These are phyloP conservation scores for Bettongia penicillata DNA, from an alignment of 2,113 vertebrate species.

Conservation along the genomic window DNA sequence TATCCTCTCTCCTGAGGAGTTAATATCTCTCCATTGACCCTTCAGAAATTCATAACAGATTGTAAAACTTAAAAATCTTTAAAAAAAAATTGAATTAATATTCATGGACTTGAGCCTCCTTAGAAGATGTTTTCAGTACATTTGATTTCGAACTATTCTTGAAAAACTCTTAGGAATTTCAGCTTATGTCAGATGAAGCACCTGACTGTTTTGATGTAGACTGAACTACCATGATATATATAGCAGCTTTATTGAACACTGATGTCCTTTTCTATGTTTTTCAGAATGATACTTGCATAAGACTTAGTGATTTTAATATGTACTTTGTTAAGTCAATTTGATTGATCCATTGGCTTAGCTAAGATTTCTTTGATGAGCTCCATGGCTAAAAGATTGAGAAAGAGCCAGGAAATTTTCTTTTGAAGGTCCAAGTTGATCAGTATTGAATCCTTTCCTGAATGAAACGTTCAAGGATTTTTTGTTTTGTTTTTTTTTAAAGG, in stretches of 20 bases:
- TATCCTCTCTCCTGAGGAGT: background rate
- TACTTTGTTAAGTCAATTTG: background rate
- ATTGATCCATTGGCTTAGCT: background rate
- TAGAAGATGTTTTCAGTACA: background rate
- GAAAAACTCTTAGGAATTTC: background rate
- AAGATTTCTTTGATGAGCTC: slow-evolving; percentile 2
- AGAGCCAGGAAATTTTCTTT: slow-evolving; percentile 16
- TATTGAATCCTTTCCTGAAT: slow-evolving; percentile 43
- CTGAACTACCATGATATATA: background rate
- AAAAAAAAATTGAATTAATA: background rate
- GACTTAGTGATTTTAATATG: background rate
- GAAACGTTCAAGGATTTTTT: slow-evolving; percentile 37
- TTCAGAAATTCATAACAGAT: background rate
- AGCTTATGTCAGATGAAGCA: background rate
- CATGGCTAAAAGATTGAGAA: slow-evolving; percentile 47
- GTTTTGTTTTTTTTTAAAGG: slow-evolving; percentile 25
- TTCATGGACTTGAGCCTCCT: background rate
- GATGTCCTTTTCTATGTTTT: background rate
- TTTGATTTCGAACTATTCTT: background rate
- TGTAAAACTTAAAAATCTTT: background rate
- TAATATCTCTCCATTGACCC: background rate
- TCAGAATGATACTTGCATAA: slow-evolving; percentile 27
- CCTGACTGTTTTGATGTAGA: background rate
- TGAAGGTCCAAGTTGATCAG: background rate
- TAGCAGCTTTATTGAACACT: background rate